These are phyloP conservation scores for Rhimphoctona megacephalus DNA, from an alignment of 2,888 invertebrate species.

Conservation along the genomic window DNA sequence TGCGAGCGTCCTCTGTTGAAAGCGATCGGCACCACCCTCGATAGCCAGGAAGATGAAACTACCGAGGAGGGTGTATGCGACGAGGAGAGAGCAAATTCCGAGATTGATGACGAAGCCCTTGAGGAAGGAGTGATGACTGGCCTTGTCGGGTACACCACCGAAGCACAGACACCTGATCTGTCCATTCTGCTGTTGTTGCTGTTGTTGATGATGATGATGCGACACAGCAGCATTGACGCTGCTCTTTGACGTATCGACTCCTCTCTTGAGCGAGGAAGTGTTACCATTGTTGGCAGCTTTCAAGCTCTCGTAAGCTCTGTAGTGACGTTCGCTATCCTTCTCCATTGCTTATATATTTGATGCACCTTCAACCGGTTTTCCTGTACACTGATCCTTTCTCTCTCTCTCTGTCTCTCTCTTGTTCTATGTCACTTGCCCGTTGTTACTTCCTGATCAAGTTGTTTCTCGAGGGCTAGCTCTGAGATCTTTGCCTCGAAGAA, in stretches of 20 bases:
- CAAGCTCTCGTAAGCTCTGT: slow-evolving; percentile 84
- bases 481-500: neutral
- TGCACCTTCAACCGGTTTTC: slow-evolving; percentile 18
- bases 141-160: slow-evolving; percentile 83
- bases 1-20: slow-evolving; percentile 87
- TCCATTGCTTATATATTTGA: slow-evolving; percentile 77
- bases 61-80: slow-evolving; percentile 92
- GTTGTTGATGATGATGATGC: slow-evolving; percentile 62
- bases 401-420: neutral
- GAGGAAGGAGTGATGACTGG: slow-evolving; percentile 86
- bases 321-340: slow-evolving; percentile 81
- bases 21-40: slow-evolving; percentile 88
- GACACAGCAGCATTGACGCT: slow-evolving; percentile 35
- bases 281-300: slow-evolving; percentile 84
- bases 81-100: slow-evolving; percentile 92
- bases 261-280: slow-evolving; percentile 82
- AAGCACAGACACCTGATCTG: slow-evolving; percentile 83
- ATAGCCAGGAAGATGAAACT: slow-evolving; percentile 94
- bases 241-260: slow-evolving; percentile 56
- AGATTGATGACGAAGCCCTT: slow-evolving; percentile 92
- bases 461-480: neutral
- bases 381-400: neutral
- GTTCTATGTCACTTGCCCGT: neutral
- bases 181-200: slow-evolving; percentile 75
- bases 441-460: slow-evolving; percentile 10